Percentiles rank a stretch among this genome's conserved stretches.
Conservation (phyloP, 2,113 vertebrate species). For the Megaceryle torquata region DNA sequence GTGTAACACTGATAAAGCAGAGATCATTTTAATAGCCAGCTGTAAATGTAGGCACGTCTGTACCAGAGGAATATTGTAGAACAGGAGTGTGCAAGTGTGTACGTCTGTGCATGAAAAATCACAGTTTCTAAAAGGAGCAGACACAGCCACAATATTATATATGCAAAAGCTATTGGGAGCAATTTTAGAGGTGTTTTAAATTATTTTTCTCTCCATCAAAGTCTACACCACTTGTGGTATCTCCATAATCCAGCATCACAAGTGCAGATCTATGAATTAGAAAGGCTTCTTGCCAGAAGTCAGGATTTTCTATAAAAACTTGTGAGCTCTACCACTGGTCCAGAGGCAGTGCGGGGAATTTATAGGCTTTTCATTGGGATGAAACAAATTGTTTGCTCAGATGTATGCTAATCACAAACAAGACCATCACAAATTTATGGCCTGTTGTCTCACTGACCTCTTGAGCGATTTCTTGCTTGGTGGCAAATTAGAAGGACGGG, state of each 20-base stretch:
- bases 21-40: slow-evolving; percentile 47
- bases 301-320: not conserved
- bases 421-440: not conserved
- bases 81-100: not conserved
- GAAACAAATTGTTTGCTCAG: not conserved
- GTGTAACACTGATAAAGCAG: slow-evolving; percentile 48
- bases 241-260: not conserved
- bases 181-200: slow-evolving; percentile 35
- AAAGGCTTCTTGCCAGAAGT: slow-evolving; percentile 3
- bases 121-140: slow-evolving; percentile 45
- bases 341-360: not conserved
- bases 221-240: not conserved
- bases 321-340: not conserved
- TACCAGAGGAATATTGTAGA: not conserved
- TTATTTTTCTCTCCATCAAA: slow-evolving; percentile 9
- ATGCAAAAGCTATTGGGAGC: slow-evolving; percentile 1
- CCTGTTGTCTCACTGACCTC: not conserved
- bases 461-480: not conserved
- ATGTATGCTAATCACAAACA: not conserved
- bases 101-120: slow-evolving; percentile 13
- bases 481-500: not conserved
- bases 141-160: not conserved
- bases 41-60: slow-evolving; percentile 48
- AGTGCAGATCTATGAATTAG: not conserved
- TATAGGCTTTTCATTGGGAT: not conserved